A percentile compares a stretch with the other conserved stretches of the same genome.
These are phyloP conservation scores for Caloenas nicobarica DNA, from an alignment of 2,113 vertebrate genomes.

Conservation along the genomic window DNA sequence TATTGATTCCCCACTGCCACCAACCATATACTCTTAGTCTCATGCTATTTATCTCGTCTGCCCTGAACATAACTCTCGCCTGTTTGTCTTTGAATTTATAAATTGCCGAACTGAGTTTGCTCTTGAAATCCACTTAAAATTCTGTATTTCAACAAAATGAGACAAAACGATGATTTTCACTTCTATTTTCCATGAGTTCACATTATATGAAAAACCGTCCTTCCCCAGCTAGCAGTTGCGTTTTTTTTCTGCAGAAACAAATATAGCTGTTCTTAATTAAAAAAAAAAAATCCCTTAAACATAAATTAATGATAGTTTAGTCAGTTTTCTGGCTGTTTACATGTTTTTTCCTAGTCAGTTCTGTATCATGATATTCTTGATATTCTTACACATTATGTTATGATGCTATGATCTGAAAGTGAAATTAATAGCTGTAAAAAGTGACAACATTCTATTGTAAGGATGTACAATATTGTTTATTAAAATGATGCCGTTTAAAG, in stretches of 20 bases:
- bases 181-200: not conserved
- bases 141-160: not conserved
- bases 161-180: not conserved
- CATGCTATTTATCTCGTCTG: not conserved
- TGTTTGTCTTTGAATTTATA: not conserved
- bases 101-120: not conserved
- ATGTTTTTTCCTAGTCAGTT: not conserved
- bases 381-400: not conserved
- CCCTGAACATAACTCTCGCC: not conserved
- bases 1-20: not conserved
- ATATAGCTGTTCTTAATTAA: not conserved
- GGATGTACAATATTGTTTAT: conserved; percentile 44
- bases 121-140: not conserved
- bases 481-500: conserved; percentile 54
- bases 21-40: not conserved
- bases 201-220: not conserved
- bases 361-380: not conserved
- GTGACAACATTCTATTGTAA: conserved; percentile 42
- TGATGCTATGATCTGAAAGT: conserved; percentile 32
- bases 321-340: conserved; percentile 13
- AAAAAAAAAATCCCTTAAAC: not conserved
- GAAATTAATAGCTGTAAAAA: conserved; percentile 59
- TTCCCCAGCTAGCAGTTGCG: not conserved
- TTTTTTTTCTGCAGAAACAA: conserved; percentile 28
- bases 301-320: not conserved